Evolutionary conservation across 2,797 vertebrate genomes (phyloP).

Genomic region (Nannoperca australis): DNA sequence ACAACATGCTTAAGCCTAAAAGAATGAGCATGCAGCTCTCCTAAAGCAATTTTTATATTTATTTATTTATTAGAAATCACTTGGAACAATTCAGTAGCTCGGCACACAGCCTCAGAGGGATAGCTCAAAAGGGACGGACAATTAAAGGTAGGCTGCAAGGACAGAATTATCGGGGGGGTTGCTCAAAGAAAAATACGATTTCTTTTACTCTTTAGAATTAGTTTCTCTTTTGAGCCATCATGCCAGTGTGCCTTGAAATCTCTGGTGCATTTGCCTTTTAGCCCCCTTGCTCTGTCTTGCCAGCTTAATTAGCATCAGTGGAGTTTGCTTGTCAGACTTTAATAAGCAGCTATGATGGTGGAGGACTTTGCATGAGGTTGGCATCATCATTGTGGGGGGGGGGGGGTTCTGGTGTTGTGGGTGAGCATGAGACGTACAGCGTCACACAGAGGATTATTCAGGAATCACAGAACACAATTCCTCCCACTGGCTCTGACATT

Average conservation of each 20-base stretch:
- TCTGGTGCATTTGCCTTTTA: conserved; percentile 44
- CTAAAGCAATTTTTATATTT: conserved; percentile 14
- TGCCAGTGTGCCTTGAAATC: conserved; percentile 30
- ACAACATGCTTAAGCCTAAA: conserved; percentile 19
- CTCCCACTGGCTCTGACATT: background rate
- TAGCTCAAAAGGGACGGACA: conserved; percentile 28
- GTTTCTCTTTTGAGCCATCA: conserved; percentile 24
- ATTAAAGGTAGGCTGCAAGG: conserved; percentile 46
- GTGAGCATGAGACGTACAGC: conserved; percentile 29
- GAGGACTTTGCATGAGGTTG: conserved; percentile 45
- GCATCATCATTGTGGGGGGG: background rate
- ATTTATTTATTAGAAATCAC: conserved; percentile 42
- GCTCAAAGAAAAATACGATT: conserved; percentile 15
- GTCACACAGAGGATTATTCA: conserved; percentile 32
- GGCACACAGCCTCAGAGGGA: conserved; percentile 24
- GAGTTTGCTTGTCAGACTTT: conserved; percentile 56
- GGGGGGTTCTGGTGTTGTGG: background rate
- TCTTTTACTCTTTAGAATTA: conserved; percentile 3
- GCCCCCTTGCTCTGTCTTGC: conserved; percentile 47
- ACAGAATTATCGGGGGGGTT: conserved; percentile 5
- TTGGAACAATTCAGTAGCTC: conserved; percentile 29
- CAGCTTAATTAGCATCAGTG: conserved; percentile 70
- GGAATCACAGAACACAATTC: background rate
- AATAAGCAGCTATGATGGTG: conserved; percentile 63
- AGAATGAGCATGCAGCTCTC: conserved; percentile 3